phyloP scores from a whole-genome alignment of 2,797 vertebrate species.

The Euphonia xanthogaster region DNA sequence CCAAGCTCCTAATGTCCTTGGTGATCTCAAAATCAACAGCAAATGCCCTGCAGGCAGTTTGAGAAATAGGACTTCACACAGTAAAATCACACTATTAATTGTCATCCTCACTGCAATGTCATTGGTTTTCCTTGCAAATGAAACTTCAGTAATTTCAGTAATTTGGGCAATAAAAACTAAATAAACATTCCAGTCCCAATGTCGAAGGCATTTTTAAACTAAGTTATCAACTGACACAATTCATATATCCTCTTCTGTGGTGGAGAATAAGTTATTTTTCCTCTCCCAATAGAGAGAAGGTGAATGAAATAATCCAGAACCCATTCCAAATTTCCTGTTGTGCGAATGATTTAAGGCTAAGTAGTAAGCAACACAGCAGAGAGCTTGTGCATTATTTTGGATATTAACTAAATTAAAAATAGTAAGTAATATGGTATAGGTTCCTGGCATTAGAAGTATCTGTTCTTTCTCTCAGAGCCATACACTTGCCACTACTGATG shows the following conservation, averaged over 20 bases:
- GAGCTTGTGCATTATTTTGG: neutral
- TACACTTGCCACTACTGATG: fast-evolving
- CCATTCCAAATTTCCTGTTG: neutral
- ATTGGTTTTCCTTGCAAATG: neutral
- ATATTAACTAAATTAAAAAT: neutral
- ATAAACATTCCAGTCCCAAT: neutral
- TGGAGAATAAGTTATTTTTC: neutral
- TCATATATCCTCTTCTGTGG: neutral
- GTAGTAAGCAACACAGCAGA: neutral
- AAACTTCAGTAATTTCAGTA: neutral
- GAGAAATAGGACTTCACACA: neutral
- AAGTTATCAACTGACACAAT: neutral
- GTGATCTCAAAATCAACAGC: neutral
- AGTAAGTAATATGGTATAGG: neutral
- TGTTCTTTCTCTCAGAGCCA: neutral
- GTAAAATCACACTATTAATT: neutral
- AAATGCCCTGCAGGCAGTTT: neutral
- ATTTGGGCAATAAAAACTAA: neutral
- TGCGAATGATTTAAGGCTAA: neutral
- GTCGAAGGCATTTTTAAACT: neutral
- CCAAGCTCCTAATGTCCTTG: neutral
- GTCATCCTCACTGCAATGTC: neutral
- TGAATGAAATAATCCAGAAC: neutral
- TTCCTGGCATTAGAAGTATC: neutral
- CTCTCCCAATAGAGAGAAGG: neutral